Evolutionary conservation across 2,113 vertebrate species (phyloP), one percentile per base, ranked within the genome.

Genomic region (Odontesthes bonariensis): DNA sequence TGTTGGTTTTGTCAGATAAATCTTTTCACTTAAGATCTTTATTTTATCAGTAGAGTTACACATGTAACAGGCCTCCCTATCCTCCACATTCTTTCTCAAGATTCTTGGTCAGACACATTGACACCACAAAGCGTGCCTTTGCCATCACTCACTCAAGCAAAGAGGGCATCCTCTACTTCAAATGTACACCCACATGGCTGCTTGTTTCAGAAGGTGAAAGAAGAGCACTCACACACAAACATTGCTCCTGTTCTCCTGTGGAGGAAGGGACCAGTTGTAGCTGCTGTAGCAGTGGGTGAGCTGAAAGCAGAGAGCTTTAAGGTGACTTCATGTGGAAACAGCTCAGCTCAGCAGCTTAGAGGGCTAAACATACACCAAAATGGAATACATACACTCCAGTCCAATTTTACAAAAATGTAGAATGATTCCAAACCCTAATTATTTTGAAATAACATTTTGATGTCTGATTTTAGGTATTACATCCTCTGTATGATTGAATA

Each of bases 321-420:
- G 56, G 64, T 73, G 32, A 55, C 47, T 73, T 65, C 20, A 7
- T 69, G n/a, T 52, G 69, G 27, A 76, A 84, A 66, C 71, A 49
- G 59, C 33, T 38, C 58, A 76, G 66, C 35, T 8, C 10, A 38
- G 56, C 61, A 35, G 46, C 44, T 20, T 20, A 1, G 27, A 52
- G 7, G 35, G 12, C 31, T 23, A n/a, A 38, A 3, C 31, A 17
- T 40, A 10, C 13, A 42, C 2, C 52, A 22, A 31, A 27, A 53
- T 20, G 20, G n/a, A n/a, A 31, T 40, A 9, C 47, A 31, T 32
- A 27, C 27, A 27, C 27, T 27, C 27, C 27, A 27, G 23, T 32
- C 16, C 8, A 13, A n/a, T 20, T n/a, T 49, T n/a, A 19, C 3
- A 4, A 12, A 12, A 3, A 31, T 22, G 12, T 16, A 13, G 40